These are phyloP conservation scores for Caenorhabditis briggsae DNA, from an alignment of 1,140 invertebrate species.

Conservation along the genomic window DNA sequence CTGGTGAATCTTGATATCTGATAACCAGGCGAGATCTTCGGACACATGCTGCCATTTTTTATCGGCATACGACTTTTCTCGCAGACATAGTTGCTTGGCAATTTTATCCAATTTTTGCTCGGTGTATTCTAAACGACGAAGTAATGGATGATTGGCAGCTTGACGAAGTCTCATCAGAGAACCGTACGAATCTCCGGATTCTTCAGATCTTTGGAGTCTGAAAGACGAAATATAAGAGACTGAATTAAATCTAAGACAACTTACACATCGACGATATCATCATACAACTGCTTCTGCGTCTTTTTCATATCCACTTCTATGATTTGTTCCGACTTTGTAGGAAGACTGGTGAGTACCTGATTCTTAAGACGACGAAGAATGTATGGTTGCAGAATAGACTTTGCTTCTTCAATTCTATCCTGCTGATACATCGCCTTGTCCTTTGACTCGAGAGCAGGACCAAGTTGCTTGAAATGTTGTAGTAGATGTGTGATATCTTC, in stretches of 20 bases:
- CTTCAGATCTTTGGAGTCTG: slow-evolving; percentile 29
- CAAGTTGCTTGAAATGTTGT: slow-evolving; percentile 79
- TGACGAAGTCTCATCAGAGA: slow-evolving; percentile 91
- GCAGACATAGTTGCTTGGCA: slow-evolving; percentile 83
- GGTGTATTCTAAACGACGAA: slow-evolving; percentile 86
- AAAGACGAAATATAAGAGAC: not conserved
- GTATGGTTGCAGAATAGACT: slow-evolving; percentile 95
- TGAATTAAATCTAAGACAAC: slow-evolving; percentile 25
- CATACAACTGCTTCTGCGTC: slow-evolving; percentile 85
- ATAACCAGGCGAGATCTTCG: slow-evolving; percentile 88
- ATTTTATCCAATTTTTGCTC: slow-evolving; percentile 84
- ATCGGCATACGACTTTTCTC: slow-evolving; percentile 84
- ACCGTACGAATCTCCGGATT: slow-evolving; percentile 82
- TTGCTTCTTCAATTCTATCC: slow-evolving; percentile 84
- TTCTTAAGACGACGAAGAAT: slow-evolving; percentile 89
- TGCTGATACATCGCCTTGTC: slow-evolving; percentile 68
- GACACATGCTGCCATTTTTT: slow-evolving; percentile 87
- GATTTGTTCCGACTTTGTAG: slow-evolving; percentile 85
- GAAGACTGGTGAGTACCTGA: slow-evolving; percentile 83
- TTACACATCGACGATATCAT: slow-evolving; percentile 82
- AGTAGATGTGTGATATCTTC: slow-evolving; percentile 90
- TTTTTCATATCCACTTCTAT: slow-evolving; percentile 83
- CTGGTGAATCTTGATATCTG: slow-evolving; percentile 91
- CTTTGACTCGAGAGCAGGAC: slow-evolving; percentile 25
- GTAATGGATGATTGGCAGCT: slow-evolving; percentile 88